Evolutionary conservation across 2,113 vertebrate species (phyloP), one percentile per base, ranked within the genome.

Genomic region (Balaeniceps rex): DNA sequence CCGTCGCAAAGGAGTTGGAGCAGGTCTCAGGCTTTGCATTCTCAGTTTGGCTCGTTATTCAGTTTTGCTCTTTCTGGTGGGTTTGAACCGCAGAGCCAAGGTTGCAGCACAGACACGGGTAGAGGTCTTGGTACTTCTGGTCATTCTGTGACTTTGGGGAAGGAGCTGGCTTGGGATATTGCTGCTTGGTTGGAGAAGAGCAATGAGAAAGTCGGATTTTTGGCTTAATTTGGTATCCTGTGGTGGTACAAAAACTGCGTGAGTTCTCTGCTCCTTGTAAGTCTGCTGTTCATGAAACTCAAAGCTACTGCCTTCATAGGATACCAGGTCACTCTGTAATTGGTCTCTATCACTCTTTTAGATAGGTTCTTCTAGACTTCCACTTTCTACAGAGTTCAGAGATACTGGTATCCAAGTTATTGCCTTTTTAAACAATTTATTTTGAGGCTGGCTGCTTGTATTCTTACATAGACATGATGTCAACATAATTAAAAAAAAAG

Each of bases 91-190:
- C 64, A 68, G 54, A 77, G 42, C 34, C 21, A 23, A 36, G 29
- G 23, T 65, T 88, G 64, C 5, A 2, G 42, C 52, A 57, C 19
- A 75, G 55, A 55, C 3, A 5, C 0, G 3, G 18, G 11, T 26
- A 34, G 46, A 4, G 0, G 38, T 68, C 78, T 15, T 0, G 0
- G 23, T 64, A 55, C 34, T 47, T 60, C 78, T 76, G n/a, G 14
- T 60, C 0, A 0, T 77, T 93, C 65, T 92, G n/a, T 51, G 75
- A 63, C 34, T 84, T 61, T 38, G 55, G 33, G 65, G 47, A 75
- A 63, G 77, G 46, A 93, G 70, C 49, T 77, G 51, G 5, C 24
- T 63, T 1, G 6, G 42, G 16, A n/a, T 71, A 16, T 25, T 69
- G 19, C 57, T 57, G 12, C 84, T 88, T 51, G 7, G 7, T 54